Evolutionary conservation across 2,888 invertebrate genomes (phyloP), one percentile per base, ranked within the genome.

Genomic region (Conops quadrifasciatus): DNA sequence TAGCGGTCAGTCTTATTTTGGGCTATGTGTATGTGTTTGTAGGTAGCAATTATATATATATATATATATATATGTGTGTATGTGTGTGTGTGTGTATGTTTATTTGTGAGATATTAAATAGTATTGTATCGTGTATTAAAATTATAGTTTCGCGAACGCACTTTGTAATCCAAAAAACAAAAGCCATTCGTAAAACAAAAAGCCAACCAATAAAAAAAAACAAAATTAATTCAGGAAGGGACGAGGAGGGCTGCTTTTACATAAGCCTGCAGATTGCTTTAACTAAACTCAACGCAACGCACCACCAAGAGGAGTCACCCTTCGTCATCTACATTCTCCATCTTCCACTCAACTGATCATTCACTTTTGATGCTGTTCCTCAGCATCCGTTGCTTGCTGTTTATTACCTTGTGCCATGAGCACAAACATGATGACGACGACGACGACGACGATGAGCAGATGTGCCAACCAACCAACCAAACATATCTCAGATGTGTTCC

Each of bases 401-500:
- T n/a, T n/a, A n/a, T n/a, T n/a, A n/a, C n/a, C n/a, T n/a, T n/a
- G n/a, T n/a, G n/a, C n/a, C n/a, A n/a, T n/a, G n/a, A n/a, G n/a
- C n/a, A n/a, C n/a, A n/a, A n/a, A n/a, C n/a, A n/a, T n/a, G n/a
- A n/a, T n/a, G n/a, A n/a, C n/a, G n/a, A n/a, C n/a, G n/a, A n/a
- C n/a, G n/a, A n/a, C n/a, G n/a, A n/a, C n/a, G n/a, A n/a, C n/a
- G n/a, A n/a, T n/a, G 45, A 11, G 9, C 45, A 43, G 16, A 16
- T 49, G n/a, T 16, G 3, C 4, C 53, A 24, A 53, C 19, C 19
- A 53, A 4, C 53, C 15, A n/a, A 53, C 19, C 5, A 53, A 53
- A 19, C 45, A 43, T 53, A 11, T 36, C 21, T 11, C 28, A 70
- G 59, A 71, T 71, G 45, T 72, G 70, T 51, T 72, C 67, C 72